Conservation (phyloP, 2,113 vertebrate genomes). For the Crotophaga sulcirostris region DNA sequence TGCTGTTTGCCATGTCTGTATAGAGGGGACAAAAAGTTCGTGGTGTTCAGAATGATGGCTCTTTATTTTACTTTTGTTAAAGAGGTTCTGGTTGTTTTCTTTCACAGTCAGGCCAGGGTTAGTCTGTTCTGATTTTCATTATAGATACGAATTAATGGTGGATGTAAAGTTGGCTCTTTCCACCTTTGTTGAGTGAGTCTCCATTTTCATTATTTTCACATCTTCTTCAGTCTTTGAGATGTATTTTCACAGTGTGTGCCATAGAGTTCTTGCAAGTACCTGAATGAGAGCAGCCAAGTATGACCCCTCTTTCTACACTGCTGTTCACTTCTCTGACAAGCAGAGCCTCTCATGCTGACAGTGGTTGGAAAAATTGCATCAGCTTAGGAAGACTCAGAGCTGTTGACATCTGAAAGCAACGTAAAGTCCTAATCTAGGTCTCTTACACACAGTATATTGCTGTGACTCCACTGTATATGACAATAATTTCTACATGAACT, state of each 20-base stretch:
- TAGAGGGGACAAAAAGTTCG: neutral
- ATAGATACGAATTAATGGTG: neutral
- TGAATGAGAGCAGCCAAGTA: neutral
- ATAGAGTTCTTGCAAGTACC: neutral
- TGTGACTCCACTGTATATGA: neutral
- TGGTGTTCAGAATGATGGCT: neutral
- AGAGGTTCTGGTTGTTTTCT: neutral
- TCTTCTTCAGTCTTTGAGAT: neutral
- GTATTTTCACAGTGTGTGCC: neutral
- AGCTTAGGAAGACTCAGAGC: neutral
- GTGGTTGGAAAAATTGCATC: neutral
- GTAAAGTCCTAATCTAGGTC: fast-evolving
- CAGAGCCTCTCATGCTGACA: neutral
- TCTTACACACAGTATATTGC: neutral
- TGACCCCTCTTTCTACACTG: neutral
- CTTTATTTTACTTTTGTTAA: neutral
- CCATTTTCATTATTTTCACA: neutral
- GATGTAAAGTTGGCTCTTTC: neutral
- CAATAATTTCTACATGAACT: neutral
- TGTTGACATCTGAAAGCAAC: neutral
- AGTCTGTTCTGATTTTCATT: neutral
- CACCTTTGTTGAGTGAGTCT: neutral
- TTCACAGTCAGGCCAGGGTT: neutral
- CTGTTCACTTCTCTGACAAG: neutral
- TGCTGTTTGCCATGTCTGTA: neutral